Percentiles rank a stretch among this genome's conserved stretches.
Evolutionary conservation across 2,888 invertebrate species (phyloP).

Genomic region (Dynastes grantii): DNA sequence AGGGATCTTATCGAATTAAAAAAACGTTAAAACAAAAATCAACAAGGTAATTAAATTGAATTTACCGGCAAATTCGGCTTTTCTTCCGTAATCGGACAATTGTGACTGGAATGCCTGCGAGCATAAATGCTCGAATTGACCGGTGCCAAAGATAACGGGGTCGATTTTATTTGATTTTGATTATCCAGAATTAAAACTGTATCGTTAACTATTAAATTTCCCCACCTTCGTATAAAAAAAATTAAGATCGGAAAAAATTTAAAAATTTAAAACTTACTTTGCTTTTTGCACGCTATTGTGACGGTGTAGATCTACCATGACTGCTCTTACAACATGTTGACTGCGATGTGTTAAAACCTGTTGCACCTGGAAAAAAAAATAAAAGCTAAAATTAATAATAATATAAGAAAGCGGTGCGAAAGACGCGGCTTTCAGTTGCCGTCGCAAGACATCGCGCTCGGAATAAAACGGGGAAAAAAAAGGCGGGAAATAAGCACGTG

Average conservation of each 20-base stretch:
- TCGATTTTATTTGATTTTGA: conserved; percentile 63
- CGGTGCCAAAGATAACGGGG: conserved; percentile 66
- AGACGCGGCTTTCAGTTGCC: background rate
- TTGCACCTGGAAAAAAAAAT: conserved; percentile 60
- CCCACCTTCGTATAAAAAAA: conserved; percentile 63
- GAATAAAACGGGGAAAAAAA: background rate
- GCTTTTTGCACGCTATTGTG: conserved; percentile 64
- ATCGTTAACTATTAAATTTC: conserved; percentile 64
- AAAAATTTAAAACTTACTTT: conserved; percentile 59
- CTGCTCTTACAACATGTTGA: conserved; percentile 61
- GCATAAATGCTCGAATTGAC: conserved; percentile 68
- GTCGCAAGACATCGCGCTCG: background rate
- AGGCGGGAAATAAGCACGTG: conserved; percentile 20
- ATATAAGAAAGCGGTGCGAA: conserved; percentile 54
- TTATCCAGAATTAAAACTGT: conserved; percentile 64
- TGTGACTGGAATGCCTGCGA: conserved; percentile 68
- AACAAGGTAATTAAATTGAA: background rate
- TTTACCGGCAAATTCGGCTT: conserved; percentile 48
- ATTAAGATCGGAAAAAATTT: background rate
- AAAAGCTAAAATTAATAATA: background rate
- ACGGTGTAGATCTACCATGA: conserved; percentile 65
- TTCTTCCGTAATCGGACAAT: conserved; percentile 65
- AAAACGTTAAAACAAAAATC: background rate
- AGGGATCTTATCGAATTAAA: conserved; percentile 61
- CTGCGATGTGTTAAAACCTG: conserved; percentile 60